Evolutionary conservation across 2,888 invertebrate species (phyloP).

Genomic region (Galerucella nymphaeae): DNA sequence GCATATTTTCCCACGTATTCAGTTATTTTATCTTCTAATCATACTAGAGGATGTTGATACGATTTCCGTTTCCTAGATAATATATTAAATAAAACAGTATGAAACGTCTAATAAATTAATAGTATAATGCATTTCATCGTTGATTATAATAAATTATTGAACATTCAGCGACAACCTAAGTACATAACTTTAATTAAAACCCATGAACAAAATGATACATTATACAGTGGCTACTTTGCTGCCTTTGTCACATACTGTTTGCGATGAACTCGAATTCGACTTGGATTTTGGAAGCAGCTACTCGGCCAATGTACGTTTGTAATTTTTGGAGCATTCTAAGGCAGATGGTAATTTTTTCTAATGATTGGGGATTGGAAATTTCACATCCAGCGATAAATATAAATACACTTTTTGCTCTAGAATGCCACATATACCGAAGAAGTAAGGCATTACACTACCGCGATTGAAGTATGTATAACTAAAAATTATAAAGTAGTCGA

Average conservation of each 20-base stretch:
- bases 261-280: conserved; percentile 10
- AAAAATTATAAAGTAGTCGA: no score
- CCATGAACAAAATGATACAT: conserved; percentile 12
- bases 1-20: neutral
- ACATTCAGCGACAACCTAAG: conserved; percentile 3
- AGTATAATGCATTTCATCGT: neutral
- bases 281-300: conserved; percentile 6
- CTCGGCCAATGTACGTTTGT: neutral
- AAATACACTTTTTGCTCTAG: no score
- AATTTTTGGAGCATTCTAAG: neutral
- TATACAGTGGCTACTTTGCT: conserved; percentile 16
- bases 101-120: neutral
- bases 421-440: no score
- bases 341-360: no score
- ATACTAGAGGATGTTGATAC: neutral
- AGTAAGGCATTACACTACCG: no score
- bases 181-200: conserved; percentile 12
- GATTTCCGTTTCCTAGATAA: conserved; percentile 1
- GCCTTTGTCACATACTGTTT: conserved; percentile 28
- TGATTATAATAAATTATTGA: conserved; percentile 5
- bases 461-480: no score
- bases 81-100: neutral
- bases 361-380: no score
- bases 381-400: no score
- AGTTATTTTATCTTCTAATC: neutral